These are phyloP conservation scores for Drosophila percnosoma DNA, from an alignment of 2,888 invertebrate genomes.

Conservation along the genomic window DNA sequence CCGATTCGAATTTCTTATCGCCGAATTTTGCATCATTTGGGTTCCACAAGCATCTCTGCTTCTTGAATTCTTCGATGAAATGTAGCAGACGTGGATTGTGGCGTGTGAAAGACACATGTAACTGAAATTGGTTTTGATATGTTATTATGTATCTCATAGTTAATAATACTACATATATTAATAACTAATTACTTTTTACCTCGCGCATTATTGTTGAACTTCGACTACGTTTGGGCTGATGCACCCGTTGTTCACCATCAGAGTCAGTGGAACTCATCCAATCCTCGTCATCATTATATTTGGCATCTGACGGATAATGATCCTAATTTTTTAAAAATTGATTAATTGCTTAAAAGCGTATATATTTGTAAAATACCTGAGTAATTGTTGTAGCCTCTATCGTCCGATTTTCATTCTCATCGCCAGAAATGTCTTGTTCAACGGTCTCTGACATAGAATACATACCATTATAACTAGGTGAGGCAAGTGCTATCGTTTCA, in stretches of 20 bases:
- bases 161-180: not conserved
- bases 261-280: slow-evolving; percentile 10
- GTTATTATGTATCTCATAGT: not conserved
- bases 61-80: slow-evolving; percentile 44
- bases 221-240: slow-evolving; percentile 4
- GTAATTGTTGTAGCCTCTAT: not conserved
- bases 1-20: not conserved
- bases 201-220: slow-evolving; percentile 30
- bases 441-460: not conserved
- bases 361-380: not conserved
- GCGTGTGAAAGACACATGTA: slow-evolving; percentile 36
- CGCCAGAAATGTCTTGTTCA: not conserved
- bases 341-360: too few relatives aligned
- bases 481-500: not conserved
- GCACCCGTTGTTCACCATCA: slow-evolving; percentile 16
- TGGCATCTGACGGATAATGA: not conserved
- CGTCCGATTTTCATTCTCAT: slow-evolving; percentile 8
- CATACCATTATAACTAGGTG: not conserved
- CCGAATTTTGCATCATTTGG: slow-evolving; percentile 11
- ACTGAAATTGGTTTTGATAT: slow-evolving; percentile 22
- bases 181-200: slow-evolving; percentile 8
- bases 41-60: slow-evolving; percentile 50
- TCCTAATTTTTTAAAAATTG: not conserved
- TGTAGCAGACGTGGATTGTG: slow-evolving; percentile 34
- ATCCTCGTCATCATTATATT: not conserved